These are phyloP conservation scores for Microcaecilia unicolor DNA, from an alignment of 2,797 vertebrate species.

Conservation along the genomic window DNA sequence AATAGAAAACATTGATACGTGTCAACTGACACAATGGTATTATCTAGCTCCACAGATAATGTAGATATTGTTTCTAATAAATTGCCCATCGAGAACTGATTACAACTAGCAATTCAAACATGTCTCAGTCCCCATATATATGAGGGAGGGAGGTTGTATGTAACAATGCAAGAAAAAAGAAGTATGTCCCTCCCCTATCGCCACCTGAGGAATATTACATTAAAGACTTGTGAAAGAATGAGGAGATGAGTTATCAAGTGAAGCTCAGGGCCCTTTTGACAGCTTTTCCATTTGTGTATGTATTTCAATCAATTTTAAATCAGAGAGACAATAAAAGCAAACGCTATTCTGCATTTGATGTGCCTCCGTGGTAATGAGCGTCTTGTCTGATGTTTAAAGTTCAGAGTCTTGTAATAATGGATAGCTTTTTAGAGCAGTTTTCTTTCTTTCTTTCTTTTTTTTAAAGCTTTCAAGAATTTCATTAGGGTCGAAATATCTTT, in stretches of 20 bases:
- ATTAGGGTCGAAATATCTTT: not conserved
- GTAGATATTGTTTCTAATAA: too few species aligned
- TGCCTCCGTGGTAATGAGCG: constrained; percentile 6
- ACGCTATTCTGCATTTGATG: constrained; percentile 15
- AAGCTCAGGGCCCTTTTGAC: constrained; percentile 6
- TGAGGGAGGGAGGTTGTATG: too few species aligned
- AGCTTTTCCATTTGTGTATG: constrained; percentile 22
- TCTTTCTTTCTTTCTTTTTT: not conserved
- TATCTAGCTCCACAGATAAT: too few species aligned
- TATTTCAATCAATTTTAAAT: constrained; percentile 33
- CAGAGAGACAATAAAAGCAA: constrained; percentile 23
- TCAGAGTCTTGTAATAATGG: constrained; percentile 17
- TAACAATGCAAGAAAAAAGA: too few species aligned
- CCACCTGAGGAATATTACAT: constrained; percentile 7
- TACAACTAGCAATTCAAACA: too few species aligned
- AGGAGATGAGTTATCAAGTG: constrained; percentile 15
- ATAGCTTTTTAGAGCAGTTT: constrained; percentile 9
- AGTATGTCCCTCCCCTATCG: not conserved
- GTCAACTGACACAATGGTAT: too few species aligned
- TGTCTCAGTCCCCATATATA: too few species aligned
- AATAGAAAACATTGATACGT: too few species aligned
- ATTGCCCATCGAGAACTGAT: too few species aligned
- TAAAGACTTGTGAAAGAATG: constrained; percentile 14
- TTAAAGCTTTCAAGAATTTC: not conserved
- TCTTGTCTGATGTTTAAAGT: constrained; percentile 23